Percentiles rank a stretch among this genome's conserved stretches.
These are phyloP conservation scores for Choristoneura rosaceana DNA, from an alignment of 2,888 invertebrate genomes.

Conservation along the genomic window DNA sequence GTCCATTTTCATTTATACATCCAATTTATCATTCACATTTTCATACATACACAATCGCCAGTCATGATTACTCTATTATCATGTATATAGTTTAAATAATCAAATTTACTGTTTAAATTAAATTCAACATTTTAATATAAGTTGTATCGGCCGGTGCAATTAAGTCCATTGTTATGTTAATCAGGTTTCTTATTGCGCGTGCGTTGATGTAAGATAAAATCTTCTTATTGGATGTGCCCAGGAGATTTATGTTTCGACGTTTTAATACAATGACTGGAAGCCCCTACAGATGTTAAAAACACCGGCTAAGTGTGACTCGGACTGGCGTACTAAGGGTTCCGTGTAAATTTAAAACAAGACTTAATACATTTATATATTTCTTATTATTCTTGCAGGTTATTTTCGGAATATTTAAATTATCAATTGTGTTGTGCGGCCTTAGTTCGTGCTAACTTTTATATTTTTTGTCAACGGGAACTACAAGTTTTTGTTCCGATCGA, in stretches of 20 bases:
- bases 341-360: too few species aligned
- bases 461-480: too few species aligned
- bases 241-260: constrained; percentile 48
- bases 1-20: neutral
- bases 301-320: constrained; percentile 13
- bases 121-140: constrained; percentile 42
- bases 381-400: too few species aligned
- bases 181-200: constrained; percentile 48
- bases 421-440: too few species aligned
- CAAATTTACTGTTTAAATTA: constrained; percentile 38
- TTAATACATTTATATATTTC: too few species aligned
- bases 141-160: constrained; percentile 47
- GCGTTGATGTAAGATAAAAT: constrained; percentile 50
- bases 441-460: too few species aligned
- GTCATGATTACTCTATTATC: constrained; percentile 40
- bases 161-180: constrained; percentile 52
- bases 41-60: constrained; percentile 22
- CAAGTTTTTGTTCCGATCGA: too few species aligned
- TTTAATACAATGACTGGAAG: constrained; percentile 41
- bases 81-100: constrained; percentile 35
- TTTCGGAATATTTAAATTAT: too few species aligned
- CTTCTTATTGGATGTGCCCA: constrained; percentile 49
- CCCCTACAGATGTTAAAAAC: constrained; percentile 31
- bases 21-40: constrained; percentile 4
- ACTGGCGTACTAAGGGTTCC: too few species aligned